Evolutionary conservation across 2,888 invertebrate genomes (phyloP).

Genomic region (Malthinus flaveolus): DNA sequence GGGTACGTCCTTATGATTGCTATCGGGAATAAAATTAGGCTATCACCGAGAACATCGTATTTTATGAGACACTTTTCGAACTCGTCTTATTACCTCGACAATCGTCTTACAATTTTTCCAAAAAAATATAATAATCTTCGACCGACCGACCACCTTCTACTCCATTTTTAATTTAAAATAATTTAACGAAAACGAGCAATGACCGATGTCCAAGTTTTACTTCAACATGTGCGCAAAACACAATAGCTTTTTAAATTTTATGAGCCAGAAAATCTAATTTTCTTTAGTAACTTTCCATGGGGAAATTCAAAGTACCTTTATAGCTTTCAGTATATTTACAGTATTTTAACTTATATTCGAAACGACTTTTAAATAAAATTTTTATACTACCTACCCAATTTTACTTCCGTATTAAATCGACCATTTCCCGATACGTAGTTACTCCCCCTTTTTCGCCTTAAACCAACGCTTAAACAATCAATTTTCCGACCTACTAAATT

Average conservation of each 20-base stretch:
- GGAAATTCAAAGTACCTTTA: slow-evolving; percentile 42
- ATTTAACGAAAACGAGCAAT: slow-evolving; percentile 9
- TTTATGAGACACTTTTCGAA: slow-evolving; percentile 14
- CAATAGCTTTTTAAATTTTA: slow-evolving; percentile 45
- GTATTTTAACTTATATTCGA: slow-evolving; percentile 13
- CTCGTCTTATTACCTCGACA: slow-evolving; percentile 12
- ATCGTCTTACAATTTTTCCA: slow-evolving; percentile 7
- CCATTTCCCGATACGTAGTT: slow-evolving; percentile 2
- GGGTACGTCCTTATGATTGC: slow-evolving; percentile 6
- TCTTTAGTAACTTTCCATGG: slow-evolving; percentile 43
- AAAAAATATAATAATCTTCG: neutral
- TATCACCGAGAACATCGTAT: slow-evolving; percentile 8
- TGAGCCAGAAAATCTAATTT: slow-evolving; percentile 48
- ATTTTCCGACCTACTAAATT: slow-evolving; percentile 10
- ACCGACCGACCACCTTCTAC: neutral
- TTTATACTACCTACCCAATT: neutral
- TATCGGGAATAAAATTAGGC: slow-evolving; percentile 10
- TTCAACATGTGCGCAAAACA: slow-evolving; percentile 30
- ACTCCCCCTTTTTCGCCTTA: slow-evolving; percentile 8
- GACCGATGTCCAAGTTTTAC: slow-evolving; percentile 14
- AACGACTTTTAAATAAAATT: slow-evolving; percentile 6
- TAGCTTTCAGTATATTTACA: slow-evolving; percentile 33
- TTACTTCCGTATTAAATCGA: neutral
- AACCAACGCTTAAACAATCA: slow-evolving; percentile 11
- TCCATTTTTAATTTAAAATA: neutral